phyloP scores from a whole-genome alignment of 2,797 vertebrate species.

The Xenentodon cancila region DNA sequence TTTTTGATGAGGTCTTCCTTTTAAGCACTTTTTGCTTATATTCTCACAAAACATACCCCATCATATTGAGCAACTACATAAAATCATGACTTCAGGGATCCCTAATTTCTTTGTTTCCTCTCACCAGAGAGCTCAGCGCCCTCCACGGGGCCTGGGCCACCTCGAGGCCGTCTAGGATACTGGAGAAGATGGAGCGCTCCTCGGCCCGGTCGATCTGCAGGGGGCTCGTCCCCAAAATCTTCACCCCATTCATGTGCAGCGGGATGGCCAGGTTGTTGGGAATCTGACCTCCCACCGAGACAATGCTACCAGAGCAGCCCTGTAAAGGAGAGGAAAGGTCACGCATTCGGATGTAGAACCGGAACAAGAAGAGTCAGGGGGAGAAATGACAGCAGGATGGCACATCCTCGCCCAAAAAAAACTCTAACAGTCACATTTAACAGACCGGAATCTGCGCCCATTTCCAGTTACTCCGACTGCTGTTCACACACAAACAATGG shows the following conservation, averaged over 20 bases:
- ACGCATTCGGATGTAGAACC: conserved; percentile 6
- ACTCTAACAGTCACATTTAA: too few relatives aligned
- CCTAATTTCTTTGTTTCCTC: conserved; percentile 19
- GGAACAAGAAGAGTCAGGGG: conserved; percentile 2
- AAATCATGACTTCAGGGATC: neutral
- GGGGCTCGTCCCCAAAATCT: conserved; percentile 91
- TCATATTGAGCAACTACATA: neutral
- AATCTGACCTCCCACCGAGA: conserved; percentile 96
- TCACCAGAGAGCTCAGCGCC: conserved; percentile 90
- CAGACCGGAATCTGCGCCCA: too few relatives aligned
- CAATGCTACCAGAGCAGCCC: conserved; percentile 91
- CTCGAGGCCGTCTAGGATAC: conserved; percentile 88
- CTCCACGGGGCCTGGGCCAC: conserved; percentile 95
- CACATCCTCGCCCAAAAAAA: too few relatives aligned
- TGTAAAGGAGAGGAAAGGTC: conserved; percentile 50
- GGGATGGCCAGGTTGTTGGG: conserved; percentile 95
- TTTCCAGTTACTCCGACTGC: too few relatives aligned
- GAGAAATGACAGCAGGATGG: too few relatives aligned
- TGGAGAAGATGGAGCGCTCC: conserved; percentile 91
- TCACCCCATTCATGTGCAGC: conserved; percentile 87
- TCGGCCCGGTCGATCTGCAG: conserved; percentile 91
- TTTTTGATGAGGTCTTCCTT: too few relatives aligned
- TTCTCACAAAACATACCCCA: too few relatives aligned
- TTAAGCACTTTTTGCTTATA: too few relatives aligned
- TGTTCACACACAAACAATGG: too few relatives aligned